These are phyloP conservation scores for Acleris literana DNA, from an alignment of 2,888 invertebrate species.

Conservation along the genomic window DNA sequence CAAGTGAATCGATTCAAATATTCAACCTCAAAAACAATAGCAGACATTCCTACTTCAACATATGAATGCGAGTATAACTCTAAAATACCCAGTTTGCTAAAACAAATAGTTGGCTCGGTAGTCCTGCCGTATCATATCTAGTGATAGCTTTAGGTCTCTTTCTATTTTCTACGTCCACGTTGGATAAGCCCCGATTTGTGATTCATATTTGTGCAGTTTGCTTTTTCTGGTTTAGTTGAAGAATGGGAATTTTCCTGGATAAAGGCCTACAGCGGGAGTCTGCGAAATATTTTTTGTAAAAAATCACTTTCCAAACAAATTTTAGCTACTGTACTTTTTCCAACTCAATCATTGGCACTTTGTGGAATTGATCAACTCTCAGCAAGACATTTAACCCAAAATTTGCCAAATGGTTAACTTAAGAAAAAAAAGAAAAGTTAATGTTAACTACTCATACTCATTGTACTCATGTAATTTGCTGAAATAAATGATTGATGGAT, in stretches of 20 bases:
- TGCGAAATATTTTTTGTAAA: no score
- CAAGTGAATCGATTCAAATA: background rate
- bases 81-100: slow-evolving; percentile 1
- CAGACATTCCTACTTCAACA: background rate
- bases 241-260: background rate
- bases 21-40: background rate
- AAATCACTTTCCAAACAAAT: no score
- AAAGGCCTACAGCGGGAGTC: no score
- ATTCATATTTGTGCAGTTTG: slow-evolving; percentile 5
- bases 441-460: no score
- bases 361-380: no score
- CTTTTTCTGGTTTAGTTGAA: background rate
- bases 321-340: no score
- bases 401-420: no score
- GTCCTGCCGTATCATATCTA: background rate
- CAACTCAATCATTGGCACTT: no score
- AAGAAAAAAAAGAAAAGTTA: no score
- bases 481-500: no score
- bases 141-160: slow-evolving; percentile 4
- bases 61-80: background rate
- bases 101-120: background rate
- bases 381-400: no score
- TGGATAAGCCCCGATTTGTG: background rate
- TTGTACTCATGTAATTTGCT: no score
- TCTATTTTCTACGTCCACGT: slow-evolving; percentile 2